Evolutionary conservation across 2,113 vertebrate genomes (phyloP).

Genomic region (Pagrus major): DNA sequence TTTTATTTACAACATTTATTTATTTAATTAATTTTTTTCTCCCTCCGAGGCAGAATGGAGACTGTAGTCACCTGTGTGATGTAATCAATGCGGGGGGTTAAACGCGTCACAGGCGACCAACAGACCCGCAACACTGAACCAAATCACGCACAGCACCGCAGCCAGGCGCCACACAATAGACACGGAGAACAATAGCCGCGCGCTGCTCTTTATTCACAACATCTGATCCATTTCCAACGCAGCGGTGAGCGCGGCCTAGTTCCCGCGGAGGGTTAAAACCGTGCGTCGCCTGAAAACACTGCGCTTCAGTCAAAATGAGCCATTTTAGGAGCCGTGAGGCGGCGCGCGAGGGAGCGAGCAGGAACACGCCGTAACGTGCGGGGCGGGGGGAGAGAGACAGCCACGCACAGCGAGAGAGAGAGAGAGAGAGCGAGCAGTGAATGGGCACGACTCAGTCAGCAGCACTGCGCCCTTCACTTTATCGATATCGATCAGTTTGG

Average conservation of each 20-base stretch:
- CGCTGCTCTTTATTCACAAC: conserved; percentile 20
- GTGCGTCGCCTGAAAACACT: neutral
- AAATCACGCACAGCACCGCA: conserved; percentile 42
- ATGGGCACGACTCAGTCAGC: conserved; percentile 66
- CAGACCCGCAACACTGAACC: conserved; percentile 10
- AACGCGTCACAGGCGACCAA: neutral
- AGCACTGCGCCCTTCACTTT: conserved; percentile 59
- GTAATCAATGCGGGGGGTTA: conserved; percentile 55
- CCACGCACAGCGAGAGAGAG: neutral
- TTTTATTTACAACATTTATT: conserved; percentile 71
- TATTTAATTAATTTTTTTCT: conserved; percentile 69
- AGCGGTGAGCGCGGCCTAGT: conserved; percentile 11
- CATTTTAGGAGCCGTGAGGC: conserved; percentile 48
- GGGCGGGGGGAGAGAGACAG: conserved; percentile 25
- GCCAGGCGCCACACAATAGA: conserved; percentile 51
- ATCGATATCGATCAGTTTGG: conserved; percentile 61
- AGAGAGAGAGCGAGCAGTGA: conserved; percentile 39
- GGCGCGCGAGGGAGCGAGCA: conserved; percentile 43
- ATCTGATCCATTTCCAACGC: neutral
- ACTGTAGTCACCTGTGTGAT: conserved; percentile 74
- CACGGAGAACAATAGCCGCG: conserved; percentile 62
- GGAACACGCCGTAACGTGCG: conserved; percentile 62
- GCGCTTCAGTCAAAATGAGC: conserved; percentile 10
- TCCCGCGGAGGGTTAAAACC: conserved; percentile 54
- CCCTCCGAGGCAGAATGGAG: conserved; percentile 3